A percentile compares a stretch with the other conserved stretches of the same genome.
These are phyloP conservation scores for Gari tellinella DNA, from an alignment of 2,888 invertebrate genomes.

Conservation along the genomic window DNA sequence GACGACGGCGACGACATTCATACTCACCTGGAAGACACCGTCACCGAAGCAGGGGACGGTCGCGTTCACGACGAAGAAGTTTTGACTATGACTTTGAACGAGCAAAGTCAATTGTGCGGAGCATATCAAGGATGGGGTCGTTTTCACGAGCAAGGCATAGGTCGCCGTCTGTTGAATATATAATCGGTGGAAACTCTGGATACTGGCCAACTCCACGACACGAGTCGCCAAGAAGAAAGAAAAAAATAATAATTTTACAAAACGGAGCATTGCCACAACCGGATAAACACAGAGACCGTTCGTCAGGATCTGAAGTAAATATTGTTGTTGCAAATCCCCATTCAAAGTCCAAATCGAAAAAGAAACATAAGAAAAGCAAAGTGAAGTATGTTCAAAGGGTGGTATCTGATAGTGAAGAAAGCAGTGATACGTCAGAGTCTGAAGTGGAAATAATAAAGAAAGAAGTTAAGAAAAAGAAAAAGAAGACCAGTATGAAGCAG, in stretches of 20 bases:
- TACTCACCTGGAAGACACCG: conserved; percentile 30
- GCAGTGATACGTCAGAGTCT: conserved; percentile 2
- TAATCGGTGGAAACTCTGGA: conserved; percentile 33
- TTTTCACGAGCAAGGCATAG: conserved; percentile 37
- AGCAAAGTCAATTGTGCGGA: conserved; percentile 49
- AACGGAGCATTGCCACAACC: conserved; percentile 15
- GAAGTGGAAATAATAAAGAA: conserved; percentile 12
- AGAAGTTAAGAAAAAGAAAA: conserved; percentile 15
- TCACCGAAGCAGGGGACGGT: conserved; percentile 31
- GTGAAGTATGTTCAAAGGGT: no score
- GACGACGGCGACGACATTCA: conserved; percentile 33
- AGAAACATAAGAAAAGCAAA: conserved; percentile 28
- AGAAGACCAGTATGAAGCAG: conserved; percentile 11
- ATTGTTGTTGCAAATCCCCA: conserved; percentile 30
- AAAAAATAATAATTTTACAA: conserved; percentile 55
- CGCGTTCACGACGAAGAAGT: conserved; percentile 39
- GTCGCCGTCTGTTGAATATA: conserved; percentile 42
- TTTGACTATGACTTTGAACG: conserved; percentile 57
- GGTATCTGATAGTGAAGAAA: conserved; percentile 7
- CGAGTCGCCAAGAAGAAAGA: conserved; percentile 42
- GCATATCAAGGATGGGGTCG: conserved; percentile 51
- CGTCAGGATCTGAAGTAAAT: conserved; percentile 53
- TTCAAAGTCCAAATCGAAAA: not conserved
- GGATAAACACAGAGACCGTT: conserved; percentile 21
- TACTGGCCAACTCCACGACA: conserved; percentile 42